Evolutionary conservation across 2,888 invertebrate genomes (phyloP), one percentile per base, ranked within the genome.

Genomic region (Microctonus hyperodae): DNA sequence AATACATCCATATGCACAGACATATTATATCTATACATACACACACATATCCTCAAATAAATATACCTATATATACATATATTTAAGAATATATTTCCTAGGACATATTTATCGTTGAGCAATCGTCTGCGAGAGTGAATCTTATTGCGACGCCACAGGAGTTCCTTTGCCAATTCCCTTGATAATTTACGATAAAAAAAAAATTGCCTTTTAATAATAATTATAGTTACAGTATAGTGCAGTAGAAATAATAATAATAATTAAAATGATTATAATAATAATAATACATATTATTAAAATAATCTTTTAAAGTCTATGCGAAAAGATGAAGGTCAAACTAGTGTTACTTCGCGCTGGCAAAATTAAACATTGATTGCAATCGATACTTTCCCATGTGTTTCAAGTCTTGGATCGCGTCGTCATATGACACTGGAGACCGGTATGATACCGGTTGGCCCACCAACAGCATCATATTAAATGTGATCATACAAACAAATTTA

Each of bases 181-280:
- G 77, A 77, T 70, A 79, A 81, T 81, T 81, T 81, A 81, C 77
- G 78, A 71, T 70, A n/a, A n/a, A n/a, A 72, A 75, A 79, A 40
- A 79, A 79, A 79, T 74, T 78, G 77, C 76, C 79, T 78, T 78
- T 78, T 81, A 79, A 76, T 80, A 81, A 80, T 79, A 79, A n/a
- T n/a, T n/a, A n/a, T n/a, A n/a, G n/a, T n/a, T n/a, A n/a, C n/a
- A n/a, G n/a, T n/a, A n/a, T n/a, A n/a, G n/a, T n/a, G n/a, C n/a
- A n/a, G n/a, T n/a, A n/a, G n/a, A n/a, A n/a, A n/a, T n/a, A n/a
- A n/a, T n/a, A n/a, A n/a, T n/a, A n/a, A n/a, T n/a, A n/a, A n/a
- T n/a, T n/a, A n/a, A n/a, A n/a, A n/a, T n/a, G n/a, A n/a, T n/a
- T n/a, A 76, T 80, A 81, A 80, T 79, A 79, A n/a, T n/a, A n/a